These are phyloP conservation scores for Styela clava DNA, from an alignment of 23 tunicate genomes.

Conservation along the genomic window DNA sequence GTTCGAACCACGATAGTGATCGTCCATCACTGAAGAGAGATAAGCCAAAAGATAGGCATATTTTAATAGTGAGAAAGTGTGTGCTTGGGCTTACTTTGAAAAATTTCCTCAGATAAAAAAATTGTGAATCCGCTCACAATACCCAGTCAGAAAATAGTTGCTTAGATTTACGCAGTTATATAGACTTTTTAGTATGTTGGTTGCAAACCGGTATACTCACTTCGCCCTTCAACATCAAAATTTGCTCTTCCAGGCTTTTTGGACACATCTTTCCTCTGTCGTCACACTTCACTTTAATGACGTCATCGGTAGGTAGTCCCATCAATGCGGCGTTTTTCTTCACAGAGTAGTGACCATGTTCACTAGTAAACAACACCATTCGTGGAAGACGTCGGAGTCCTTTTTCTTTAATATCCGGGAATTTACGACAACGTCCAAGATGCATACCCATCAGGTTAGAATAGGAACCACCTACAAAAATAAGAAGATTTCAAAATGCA, in stretches of 20 bases:
- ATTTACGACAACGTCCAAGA: conserved; percentile 58
- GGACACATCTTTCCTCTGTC: conserved; percentile 45
- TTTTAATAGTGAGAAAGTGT: too few relatives aligned
- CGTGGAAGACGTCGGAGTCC: conserved; percentile 63
- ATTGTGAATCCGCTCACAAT: too few relatives aligned
- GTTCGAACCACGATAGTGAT: too few relatives aligned
- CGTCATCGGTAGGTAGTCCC: conserved; percentile 65
- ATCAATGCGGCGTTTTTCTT: conserved; percentile 61
- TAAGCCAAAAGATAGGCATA: too few relatives aligned
- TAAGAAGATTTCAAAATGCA: neutral
- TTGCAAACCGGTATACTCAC: too few relatives aligned
- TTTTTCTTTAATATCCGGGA: conserved; percentile 46
- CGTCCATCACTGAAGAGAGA: too few relatives aligned
- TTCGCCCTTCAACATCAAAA: conserved; percentile 24
- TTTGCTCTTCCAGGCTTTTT: conserved; percentile 30
- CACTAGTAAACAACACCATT: conserved; percentile 50
- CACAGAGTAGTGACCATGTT: conserved; percentile 55
- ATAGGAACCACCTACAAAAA: conserved; percentile 71
- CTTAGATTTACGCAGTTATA: too few relatives aligned
- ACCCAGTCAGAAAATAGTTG: too few relatives aligned
- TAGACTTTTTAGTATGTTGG: too few relatives aligned
- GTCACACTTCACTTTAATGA: conserved; percentile 44
- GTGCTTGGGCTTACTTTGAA: too few relatives aligned
- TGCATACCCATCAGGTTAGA: conserved; percentile 84
- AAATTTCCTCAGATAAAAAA: too few relatives aligned